Base-by-base conservation (phyloP, 2,888 invertebrate genomes). In the Seira ritae region DNA sequence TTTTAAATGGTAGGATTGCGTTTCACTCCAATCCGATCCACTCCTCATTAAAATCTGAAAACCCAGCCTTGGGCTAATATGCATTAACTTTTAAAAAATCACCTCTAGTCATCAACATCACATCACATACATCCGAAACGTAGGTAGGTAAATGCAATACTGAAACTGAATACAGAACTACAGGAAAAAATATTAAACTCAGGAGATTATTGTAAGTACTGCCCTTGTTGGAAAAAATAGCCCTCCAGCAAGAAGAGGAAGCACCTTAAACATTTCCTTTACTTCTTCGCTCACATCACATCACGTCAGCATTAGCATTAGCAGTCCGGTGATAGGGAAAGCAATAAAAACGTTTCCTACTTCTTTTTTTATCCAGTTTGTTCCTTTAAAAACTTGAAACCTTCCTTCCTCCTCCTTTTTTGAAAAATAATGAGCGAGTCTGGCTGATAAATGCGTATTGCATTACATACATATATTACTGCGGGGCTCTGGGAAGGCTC, bases 271-370 rank as follows among this genome's bases (percentile, higher is more conserved):
- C 6, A 6, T 55, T 31, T 31, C 31, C 8, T 31, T 4, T 31
- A 31, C 31, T n/a, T 15, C 42, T 6, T 8, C 17, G 55, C 55
- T 42, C 42, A 42, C 42, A 12, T 42, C n/a, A n/a, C n/a, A n/a
- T n/a, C n/a, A n/a, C n/a, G n/a, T n/a, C n/a, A n/a, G n/a, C n/a
- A n/a, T n/a, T n/a, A n/a, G n/a, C n/a, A n/a, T n/a, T n/a, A n/a
- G n/a, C 55, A 55, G 55, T 55, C 12, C 12, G 55, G 55, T 12
- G 17, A 55, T 55, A 17, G 55, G 55, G 55, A 17, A 55, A 55
- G 55, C 15, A 55, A 55, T 55, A 55, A 55, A 42, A 55, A 55
- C 55, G 17, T 55, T 55, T 55, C 55, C 55, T 55, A 55, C 31
- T 31, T 31, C n/a, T n/a, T 31, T 31, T 55, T 55, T 55, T 55